A percentile compares a stretch with the other conserved stretches of the same genome.
Evolutionary conservation across 2,113 vertebrate species (phyloP).

Genomic region (Rattus rattus): DNA sequence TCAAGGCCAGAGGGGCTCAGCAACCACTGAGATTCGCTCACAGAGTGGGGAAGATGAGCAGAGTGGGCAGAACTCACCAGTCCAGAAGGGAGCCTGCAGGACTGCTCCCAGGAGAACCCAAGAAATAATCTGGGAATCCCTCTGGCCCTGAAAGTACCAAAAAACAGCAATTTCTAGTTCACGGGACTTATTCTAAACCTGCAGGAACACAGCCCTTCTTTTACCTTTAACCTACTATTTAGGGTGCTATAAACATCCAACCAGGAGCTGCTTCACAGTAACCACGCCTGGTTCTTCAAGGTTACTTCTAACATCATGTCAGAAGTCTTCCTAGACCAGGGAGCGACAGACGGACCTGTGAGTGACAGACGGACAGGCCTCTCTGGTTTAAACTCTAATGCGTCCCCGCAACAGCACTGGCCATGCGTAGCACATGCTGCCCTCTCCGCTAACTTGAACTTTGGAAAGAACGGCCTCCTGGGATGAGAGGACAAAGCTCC

Average conservation of each 20-base stretch:
- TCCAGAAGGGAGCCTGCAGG: not conserved
- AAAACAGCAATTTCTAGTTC: not conserved
- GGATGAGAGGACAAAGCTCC: not conserved
- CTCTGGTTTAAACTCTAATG: not conserved
- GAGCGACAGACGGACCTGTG: too few species aligned
- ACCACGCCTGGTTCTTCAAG: not conserved
- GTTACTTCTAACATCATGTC: not conserved
- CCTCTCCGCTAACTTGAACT: not conserved
- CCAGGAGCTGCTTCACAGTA: not conserved
- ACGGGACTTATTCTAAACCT: not conserved
- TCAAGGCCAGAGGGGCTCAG: accelerated
- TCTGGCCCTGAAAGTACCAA: not conserved
- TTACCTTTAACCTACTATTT: not conserved
- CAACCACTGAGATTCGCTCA: not conserved
- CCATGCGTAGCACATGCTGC: not conserved
- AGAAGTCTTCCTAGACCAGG: not conserved
- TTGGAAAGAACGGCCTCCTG: not conserved
- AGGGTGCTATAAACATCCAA: not conserved
- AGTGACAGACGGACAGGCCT: not conserved
- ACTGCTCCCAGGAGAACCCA: not conserved
- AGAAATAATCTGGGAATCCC: not conserved
- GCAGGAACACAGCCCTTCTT: not conserved
- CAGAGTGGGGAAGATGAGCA: not conserved
- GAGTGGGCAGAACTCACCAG: not conserved
- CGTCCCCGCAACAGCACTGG: not conserved